A percentile compares a stretch with the other conserved stretches of the same genome.
These are phyloP conservation scores for Allolobophora icterica DNA, from an alignment of 2,888 invertebrate species.

Conservation along the genomic window DNA sequence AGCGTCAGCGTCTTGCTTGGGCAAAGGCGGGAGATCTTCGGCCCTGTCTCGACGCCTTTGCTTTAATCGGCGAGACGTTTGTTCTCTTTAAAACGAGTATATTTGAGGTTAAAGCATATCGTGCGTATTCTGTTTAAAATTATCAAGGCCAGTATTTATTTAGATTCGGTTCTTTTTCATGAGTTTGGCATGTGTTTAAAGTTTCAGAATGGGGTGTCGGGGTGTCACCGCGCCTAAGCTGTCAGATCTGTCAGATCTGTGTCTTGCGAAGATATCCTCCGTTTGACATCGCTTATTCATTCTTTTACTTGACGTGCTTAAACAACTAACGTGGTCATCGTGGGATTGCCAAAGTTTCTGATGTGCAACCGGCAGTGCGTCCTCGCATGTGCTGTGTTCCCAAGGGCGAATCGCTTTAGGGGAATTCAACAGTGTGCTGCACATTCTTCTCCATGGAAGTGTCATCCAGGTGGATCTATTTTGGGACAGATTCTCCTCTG, in stretches of 20 bases:
- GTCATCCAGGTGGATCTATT: too few species aligned
- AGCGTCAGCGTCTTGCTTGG: not conserved
- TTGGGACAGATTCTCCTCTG: too few species aligned
- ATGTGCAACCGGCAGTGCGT: not conserved
- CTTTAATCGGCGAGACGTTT: not conserved
- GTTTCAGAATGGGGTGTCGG: not conserved
- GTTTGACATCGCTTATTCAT: too few species aligned
- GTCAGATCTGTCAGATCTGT: not conserved
- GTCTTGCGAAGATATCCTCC: not conserved
- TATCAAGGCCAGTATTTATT: not conserved
- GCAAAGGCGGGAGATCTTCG: not conserved
- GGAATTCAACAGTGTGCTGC: not conserved
- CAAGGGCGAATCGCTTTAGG: not conserved
- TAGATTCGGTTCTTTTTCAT: not conserved
- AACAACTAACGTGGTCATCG: not conserved
- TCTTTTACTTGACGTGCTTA: not conserved
- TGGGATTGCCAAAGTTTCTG: not conserved
- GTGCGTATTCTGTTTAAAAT: not conserved
- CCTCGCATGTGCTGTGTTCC: not conserved
- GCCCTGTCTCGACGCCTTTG: not conserved
- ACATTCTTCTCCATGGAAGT: too few species aligned
- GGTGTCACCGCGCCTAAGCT: not conserved
- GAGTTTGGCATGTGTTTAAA: not conserved
- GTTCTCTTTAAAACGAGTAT: not conserved
- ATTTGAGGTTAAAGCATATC: too few species aligned